Conservation (phyloP, 2,113 vertebrate genomes). For the Chaenocephalus aceratus region DNA sequence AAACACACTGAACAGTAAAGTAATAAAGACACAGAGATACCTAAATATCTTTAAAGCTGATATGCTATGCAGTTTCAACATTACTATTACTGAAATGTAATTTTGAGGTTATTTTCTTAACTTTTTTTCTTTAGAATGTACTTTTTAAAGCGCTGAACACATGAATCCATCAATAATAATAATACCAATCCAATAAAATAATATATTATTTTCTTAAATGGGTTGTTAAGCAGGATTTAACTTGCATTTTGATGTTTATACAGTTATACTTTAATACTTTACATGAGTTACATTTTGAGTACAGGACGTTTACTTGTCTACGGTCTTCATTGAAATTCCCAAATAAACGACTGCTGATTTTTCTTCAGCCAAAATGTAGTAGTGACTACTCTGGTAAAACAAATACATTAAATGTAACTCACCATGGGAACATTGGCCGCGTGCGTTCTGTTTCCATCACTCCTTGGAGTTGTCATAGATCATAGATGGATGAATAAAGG, state of each 20-base stretch:
- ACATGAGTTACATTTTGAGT: not conserved
- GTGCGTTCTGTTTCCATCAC: conserved; percentile 17
- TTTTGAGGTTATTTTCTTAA: not conserved
- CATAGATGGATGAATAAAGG: too few species aligned
- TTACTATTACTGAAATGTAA: not conserved
- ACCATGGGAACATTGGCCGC: conserved; percentile 37
- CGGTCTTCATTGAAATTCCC: not conserved
- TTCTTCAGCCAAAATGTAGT: too few species aligned
- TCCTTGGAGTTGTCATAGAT: not conserved
- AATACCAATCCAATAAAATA: too few species aligned
- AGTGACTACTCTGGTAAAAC: too few species aligned
- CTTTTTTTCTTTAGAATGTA: not conserved
- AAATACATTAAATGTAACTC: not conserved
- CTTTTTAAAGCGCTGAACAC: not conserved
- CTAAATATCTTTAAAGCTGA: not conserved
- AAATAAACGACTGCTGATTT: not conserved
- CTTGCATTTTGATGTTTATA: too few species aligned
- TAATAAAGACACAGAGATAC: not conserved
- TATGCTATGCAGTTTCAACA: not conserved
- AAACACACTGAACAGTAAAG: not conserved
- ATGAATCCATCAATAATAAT: not conserved
- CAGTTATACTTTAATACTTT: too few species aligned
- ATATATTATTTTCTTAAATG: too few species aligned
- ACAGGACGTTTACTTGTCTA: not conserved
- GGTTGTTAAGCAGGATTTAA: too few species aligned